phyloP scores from a whole-genome alignment of 2,113 vertebrate genomes.

The Melanerpes formicivorus region DNA sequence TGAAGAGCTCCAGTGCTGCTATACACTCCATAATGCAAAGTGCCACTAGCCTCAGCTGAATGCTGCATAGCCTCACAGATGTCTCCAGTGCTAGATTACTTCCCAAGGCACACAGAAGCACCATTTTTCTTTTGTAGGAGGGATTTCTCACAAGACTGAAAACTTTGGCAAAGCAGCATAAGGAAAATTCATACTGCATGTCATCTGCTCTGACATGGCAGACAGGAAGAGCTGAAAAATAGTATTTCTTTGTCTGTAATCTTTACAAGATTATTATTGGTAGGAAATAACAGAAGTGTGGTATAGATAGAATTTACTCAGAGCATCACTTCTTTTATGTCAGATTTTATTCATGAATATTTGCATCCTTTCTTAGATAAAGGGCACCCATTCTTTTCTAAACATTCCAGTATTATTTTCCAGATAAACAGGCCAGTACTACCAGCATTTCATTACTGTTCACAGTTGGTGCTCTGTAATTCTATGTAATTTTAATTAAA shows the following conservation, averaged over 20 bases:
- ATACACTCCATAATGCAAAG: rapidly evolving
- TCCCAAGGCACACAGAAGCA: neutral
- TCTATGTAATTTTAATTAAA: constrained; percentile 89
- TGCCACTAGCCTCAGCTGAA: neutral
- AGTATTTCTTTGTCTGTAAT: neutral
- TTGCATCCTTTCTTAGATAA: neutral
- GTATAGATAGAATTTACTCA: constrained; percentile 5
- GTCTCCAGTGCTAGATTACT: neutral
- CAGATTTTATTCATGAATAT: neutral
- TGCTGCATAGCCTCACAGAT: neutral
- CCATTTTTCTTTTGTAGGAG: neutral
- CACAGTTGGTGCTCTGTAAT: constrained; percentile 81
- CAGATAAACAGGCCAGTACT: constrained; percentile 70
- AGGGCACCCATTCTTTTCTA: neutral
- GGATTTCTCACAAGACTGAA: neutral
- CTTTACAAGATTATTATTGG: neutral
- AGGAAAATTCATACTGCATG: neutral
- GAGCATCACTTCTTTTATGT: neutral
- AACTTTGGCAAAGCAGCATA: neutral
- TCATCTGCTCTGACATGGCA: neutral
- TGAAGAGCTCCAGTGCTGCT: neutral
- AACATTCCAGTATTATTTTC: constrained; percentile 54
- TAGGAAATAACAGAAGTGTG: neutral
- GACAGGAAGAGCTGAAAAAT: neutral
- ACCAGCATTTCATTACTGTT: constrained; percentile 78